Base-by-base conservation (phyloP, 2,797 vertebrate genomes). In the Glossophaga mutica region DNA sequence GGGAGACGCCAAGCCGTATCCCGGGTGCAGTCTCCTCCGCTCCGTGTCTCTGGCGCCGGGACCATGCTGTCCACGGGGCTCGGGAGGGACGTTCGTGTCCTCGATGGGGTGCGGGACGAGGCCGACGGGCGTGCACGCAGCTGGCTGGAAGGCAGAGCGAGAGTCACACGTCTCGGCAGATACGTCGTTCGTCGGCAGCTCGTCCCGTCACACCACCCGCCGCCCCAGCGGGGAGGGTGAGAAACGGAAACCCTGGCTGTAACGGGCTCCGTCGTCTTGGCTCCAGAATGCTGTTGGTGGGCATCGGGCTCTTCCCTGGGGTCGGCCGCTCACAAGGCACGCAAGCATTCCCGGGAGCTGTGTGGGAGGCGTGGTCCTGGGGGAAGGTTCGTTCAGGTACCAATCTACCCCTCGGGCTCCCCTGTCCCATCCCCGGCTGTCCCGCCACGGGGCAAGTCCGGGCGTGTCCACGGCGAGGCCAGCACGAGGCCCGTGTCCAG, bases 161-260 rank as follows among this genome's bases (percentile, higher is more conserved):
- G 44, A 19, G 21, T 11, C 16, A 6, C 3, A 34, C 12, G 18
- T 11, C 29, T 48, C 22, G 2, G 18, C n/a, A 86, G 37, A 57
- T 12, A 0, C 1, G 15, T 39, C n/a, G n/a, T n/a, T 70, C 19
- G 2, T 1, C 4, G 10, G 2, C 5, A 6, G 3, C 24, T 21
- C 11, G 44, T 68, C 68, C 55, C 24, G 1, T 48, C 52, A 37
- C 22, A 59, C 34, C 2, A 0, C 8, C n/a, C 18, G 26, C 50
- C 52, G 50, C 34, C 16, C 32, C 34, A 8, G 24, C 2, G n/a
- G 39, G 18, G 46, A 50, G 22, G 29, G 10, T 9, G n/a, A 29
- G 37, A n/a, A 7, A 24, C 32, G 39, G 1, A 19, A 90, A 50
- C 7, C 22, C 32, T 26, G 29, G 8, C 65, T 32, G 46, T 59